Percentiles rank a stretch among this genome's conserved stretches.
These are phyloP conservation scores for Botia almorhae DNA, from an alignment of 2,797 vertebrate species.

Conservation along the genomic window DNA sequence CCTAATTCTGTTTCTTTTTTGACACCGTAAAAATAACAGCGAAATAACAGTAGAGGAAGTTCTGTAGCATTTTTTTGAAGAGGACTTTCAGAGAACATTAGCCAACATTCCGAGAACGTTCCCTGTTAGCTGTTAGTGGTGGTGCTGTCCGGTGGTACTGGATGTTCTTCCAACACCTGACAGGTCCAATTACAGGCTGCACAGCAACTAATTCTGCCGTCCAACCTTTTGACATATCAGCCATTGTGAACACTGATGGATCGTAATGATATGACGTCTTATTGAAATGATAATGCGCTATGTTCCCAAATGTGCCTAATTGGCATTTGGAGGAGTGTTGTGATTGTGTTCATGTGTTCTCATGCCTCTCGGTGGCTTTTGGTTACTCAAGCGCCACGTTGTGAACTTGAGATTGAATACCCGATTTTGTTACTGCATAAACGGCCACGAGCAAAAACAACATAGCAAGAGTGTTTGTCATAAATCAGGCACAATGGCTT, in stretches of 20 bases:
- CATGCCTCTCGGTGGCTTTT: neutral
- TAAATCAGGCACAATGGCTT: no score
- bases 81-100: no score
- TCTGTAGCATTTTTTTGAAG: constrained; percentile 57
- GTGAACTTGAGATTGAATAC: neutral
- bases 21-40: no score
- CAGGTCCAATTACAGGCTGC: constrained; percentile 71
- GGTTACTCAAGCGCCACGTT: no score
- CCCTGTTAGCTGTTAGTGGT: no score
- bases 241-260: constrained; percentile 27
- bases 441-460: no score
- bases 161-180: constrained; percentile 75
- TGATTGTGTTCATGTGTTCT: neutral
- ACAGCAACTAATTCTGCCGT: constrained; percentile 56
- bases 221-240: constrained; percentile 69
- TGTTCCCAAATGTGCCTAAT: neutral
- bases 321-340: neutral
- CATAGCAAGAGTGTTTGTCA: no score
- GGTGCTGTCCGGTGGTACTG: constrained; percentile 63
- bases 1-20: no score
- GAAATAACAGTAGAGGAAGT: no score
- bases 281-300: constrained; percentile 10
- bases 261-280: constrained; percentile 12
- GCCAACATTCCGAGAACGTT: no score
- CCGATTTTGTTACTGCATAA: no score